Base-by-base conservation (phyloP, 1,140 invertebrate species). In the Oedothorax gibbosus region DNA sequence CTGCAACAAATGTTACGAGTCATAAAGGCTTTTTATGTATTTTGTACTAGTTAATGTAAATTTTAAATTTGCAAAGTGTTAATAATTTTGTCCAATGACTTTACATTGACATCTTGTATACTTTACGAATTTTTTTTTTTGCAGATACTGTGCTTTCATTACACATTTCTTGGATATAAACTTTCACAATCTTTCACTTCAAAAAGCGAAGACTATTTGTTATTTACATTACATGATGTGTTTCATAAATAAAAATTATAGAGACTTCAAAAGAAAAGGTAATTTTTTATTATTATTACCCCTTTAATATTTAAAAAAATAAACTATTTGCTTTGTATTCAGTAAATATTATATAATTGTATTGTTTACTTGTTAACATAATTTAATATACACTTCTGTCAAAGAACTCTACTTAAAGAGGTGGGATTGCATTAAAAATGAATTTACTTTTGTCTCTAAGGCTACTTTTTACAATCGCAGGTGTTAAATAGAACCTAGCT, bases 241-340 rank as follows among this genome's bases (percentile, higher is more conserved):
- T 54, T 64, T 82, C 9, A 9, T 82, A 9, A 82, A 73, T 21
- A 14, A 14, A 5, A 73, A 21, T 0, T 82, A 82, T 53, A 56
- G 12, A 53, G 80, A 82, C 20, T 53, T 49, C 56, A 72, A 20
- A n/a, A 82, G 56, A 50, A 82, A 82, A 82, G 80, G 80, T 82
- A 72, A 15, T 49, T 62, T 11, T 50, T 50, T 71, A 18, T 18
- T 62, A 18, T n/a, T n/a, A n/a, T n/a, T 15, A 62, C 6, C 1
- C 12, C 18, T 68, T 12, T 18, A 68, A 68, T 12, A 14, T 68
- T 6, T 68, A 1, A 15, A 4, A 8, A 18, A 68, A 21, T n/a
- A n/a, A n/a, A n/a, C n/a, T n/a, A 11, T 3, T 68, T 21, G n/a
- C 21, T 68, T 68, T 5, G 35, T 35, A 35, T 35, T 35, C 35